Conservation (phyloP, 1,140 invertebrate species). For the Tyrophagus putrescentiae region DNA sequence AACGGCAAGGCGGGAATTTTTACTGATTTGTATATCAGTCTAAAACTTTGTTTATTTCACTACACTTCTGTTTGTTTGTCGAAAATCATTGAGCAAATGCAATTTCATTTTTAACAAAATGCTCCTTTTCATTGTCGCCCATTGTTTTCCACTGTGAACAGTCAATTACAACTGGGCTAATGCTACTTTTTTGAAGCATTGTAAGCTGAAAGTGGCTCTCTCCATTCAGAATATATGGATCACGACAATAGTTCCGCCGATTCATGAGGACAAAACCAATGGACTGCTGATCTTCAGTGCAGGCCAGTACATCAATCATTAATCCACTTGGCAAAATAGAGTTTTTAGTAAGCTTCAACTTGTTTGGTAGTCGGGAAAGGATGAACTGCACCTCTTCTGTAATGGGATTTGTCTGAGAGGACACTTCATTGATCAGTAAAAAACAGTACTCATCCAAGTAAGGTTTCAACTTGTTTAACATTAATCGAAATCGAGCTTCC, state of each 20-base stretch:
- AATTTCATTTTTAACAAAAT: slow-evolving; percentile 8
- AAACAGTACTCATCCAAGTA: neutral
- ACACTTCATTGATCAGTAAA: neutral
- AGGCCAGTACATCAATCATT: neutral
- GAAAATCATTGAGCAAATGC: neutral
- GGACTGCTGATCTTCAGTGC: neutral
- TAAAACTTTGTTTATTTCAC: too few relatives aligned
- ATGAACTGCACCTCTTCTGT: neutral
- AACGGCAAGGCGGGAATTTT: too few relatives aligned
- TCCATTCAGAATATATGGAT: slow-evolving; percentile 2
- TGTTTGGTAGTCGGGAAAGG: neutral
- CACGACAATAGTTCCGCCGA: neutral
- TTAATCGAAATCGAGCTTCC: neutral
- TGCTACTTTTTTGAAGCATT: neutral
- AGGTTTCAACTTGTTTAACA: neutral
- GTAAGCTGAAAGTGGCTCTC: neutral
- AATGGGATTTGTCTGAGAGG: neutral
- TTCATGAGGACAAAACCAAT: neutral
- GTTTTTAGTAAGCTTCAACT: too few relatives aligned
- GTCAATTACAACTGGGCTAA: neutral
- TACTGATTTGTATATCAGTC: too few relatives aligned
- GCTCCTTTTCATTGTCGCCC: neutral
- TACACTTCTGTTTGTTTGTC: too few relatives aligned
- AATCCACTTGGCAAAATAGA: neutral
- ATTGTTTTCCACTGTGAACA: neutral